phyloP scores from a whole-genome alignment of 2,888 invertebrate genomes.

The Phalangium opilio region DNA sequence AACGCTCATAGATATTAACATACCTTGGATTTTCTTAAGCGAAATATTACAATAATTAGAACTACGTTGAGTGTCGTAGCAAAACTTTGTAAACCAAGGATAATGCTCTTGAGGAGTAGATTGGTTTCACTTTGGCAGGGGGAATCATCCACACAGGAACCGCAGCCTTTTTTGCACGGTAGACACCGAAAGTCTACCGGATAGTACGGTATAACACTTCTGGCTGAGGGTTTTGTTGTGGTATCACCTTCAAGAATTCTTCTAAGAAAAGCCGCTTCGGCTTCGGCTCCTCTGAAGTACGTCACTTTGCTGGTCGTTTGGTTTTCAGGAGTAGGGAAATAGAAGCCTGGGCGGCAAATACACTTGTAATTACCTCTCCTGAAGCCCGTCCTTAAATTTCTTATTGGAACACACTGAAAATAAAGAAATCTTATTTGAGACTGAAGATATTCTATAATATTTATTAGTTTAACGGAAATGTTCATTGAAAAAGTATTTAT shows the following conservation, averaged over 20 bases:
- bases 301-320: slow-evolving; percentile 6
- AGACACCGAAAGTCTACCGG: slow-evolving; percentile 26
- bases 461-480: too few relatives aligned
- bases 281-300: slow-evolving; percentile 24
- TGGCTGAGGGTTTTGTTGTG: slow-evolving; percentile 16
- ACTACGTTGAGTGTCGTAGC: slow-evolving; percentile 60
- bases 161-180: slow-evolving; percentile 36
- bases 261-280: slow-evolving; percentile 24
- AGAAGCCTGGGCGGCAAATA: slow-evolving; percentile 44
- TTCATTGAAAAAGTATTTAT: too few relatives aligned
- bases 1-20: slow-evolving; percentile 19
- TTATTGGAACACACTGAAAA: slow-evolving; percentile 27
- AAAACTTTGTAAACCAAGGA: slow-evolving; percentile 56
- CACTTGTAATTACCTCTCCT: slow-evolving; percentile 40
- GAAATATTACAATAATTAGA: slow-evolving; percentile 56
- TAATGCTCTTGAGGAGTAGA: slow-evolving; percentile 46
- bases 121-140: slow-evolving; percentile 37
- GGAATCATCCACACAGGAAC: slow-evolving; percentile 37
- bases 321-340: slow-evolving; percentile 30
- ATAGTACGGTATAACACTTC: not conserved
- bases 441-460: too few relatives aligned
- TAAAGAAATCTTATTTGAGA: not conserved
- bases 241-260: slow-evolving; percentile 15
- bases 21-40: slow-evolving; percentile 72
- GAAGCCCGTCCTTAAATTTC: slow-evolving; percentile 25